Conservation (phyloP, 2,888 invertebrate genomes). For the Julus scanicus region DNA sequence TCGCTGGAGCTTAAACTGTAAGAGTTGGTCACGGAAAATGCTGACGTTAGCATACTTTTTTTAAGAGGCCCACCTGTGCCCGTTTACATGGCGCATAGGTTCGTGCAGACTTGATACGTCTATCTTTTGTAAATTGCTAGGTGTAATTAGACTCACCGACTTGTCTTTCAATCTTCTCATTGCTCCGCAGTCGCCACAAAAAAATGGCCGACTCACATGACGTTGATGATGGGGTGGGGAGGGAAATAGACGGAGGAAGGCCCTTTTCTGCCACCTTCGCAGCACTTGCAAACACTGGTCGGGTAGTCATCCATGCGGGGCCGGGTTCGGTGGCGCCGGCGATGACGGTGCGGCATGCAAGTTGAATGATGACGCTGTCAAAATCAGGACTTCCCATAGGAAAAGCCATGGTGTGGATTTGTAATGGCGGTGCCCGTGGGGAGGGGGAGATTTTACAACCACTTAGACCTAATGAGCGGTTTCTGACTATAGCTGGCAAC, state of each 20-base stretch:
- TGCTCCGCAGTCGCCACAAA: conserved; percentile 23
- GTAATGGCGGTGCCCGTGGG: conserved; percentile 51
- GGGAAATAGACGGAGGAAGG: neutral
- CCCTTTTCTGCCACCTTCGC: conserved; percentile 24
- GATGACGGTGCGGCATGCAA: conserved; percentile 53
- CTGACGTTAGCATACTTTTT: neutral
- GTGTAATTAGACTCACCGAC: conserved; percentile 48
- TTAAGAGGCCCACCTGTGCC: neutral
- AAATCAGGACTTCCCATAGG: conserved; percentile 50
- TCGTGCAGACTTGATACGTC: conserved; percentile 26
- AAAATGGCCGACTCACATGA: neutral
- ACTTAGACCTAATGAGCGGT: conserved; percentile 54
- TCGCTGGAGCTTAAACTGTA: neutral
- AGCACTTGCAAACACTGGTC: neutral
- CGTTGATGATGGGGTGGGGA: neutral
- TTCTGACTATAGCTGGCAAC: conserved; percentile 40
- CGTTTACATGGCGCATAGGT: conserved; percentile 2
- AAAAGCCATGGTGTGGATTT: conserved; percentile 46
- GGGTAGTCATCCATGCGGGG: conserved; percentile 37
- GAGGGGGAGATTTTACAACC: conserved; percentile 52
- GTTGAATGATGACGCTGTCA: conserved; percentile 53
- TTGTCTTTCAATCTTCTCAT: conserved; percentile 40
- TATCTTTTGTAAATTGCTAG: conserved; percentile 32
- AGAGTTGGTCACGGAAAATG: neutral
- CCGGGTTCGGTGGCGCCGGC: conserved; percentile 50